Evolutionary conservation across 2,113 vertebrate species (phyloP).

Genomic region (Oxygymnocypris stewartii): DNA sequence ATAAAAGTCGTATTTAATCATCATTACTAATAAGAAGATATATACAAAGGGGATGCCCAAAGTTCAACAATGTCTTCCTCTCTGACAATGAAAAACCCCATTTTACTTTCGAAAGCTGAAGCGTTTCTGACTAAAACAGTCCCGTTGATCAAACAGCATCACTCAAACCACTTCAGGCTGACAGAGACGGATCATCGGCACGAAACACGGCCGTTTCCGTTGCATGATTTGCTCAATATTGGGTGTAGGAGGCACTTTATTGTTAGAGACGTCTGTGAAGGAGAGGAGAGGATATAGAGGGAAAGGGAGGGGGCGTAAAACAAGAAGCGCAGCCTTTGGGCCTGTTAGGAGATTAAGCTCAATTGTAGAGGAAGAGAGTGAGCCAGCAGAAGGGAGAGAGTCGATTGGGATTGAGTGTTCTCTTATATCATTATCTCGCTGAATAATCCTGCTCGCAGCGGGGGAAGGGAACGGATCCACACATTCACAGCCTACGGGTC

Average conservation of each 20-base stretch:
- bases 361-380: background rate
- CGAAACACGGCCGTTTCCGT: background rate
- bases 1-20: background rate
- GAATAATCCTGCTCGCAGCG: conserved; percentile 50
- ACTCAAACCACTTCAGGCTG: background rate
- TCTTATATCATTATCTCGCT: conserved; percentile 51
- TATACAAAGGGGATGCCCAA: background rate
- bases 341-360: background rate
- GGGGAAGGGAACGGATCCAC: conserved; percentile 37
- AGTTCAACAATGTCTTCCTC: background rate
- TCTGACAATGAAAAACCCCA: background rate
- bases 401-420: conserved; percentile 46
- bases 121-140: background rate
- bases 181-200: background rate
- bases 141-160: background rate
- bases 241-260: conserved; percentile 4
- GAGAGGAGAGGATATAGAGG: conserved; percentile 4
- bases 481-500: conserved; percentile 12
- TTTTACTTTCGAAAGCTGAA: background rate
- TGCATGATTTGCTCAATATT: conserved; percentile 12
- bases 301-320: conserved; percentile 9
- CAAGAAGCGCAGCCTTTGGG: background rate
- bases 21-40: background rate
- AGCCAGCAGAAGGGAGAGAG: conserved; percentile 21
- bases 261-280: conserved; percentile 19